Percentiles rank a stretch among this genome's conserved stretches.
These are phyloP conservation scores for Tachyglossus aculeatus DNA, from an alignment of 2,797 vertebrate species.

Conservation along the genomic window DNA sequence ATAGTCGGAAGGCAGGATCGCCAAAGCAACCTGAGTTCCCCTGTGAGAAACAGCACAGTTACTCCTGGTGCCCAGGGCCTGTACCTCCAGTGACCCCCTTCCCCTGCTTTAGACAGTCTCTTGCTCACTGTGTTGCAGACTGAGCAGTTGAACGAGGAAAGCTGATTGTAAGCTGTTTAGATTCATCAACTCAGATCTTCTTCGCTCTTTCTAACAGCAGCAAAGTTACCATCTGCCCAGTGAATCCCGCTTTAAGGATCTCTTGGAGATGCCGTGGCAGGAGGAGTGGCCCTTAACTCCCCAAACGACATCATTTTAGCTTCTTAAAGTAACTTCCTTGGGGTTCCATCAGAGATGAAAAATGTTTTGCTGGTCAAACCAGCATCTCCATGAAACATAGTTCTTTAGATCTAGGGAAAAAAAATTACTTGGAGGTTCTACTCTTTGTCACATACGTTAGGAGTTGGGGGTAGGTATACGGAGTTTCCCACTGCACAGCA, in stretches of 20 bases:
- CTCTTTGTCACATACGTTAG: background rate
- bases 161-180: background rate
- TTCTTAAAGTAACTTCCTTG: background rate
- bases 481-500: background rate
- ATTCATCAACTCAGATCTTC: background rate
- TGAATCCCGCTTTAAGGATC: too few relatives aligned
- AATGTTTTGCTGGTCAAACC: slow-evolving; percentile 7
- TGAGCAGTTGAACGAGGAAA: background rate
- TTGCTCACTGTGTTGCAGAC: background rate
- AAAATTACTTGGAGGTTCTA: slow-evolving; percentile 11
- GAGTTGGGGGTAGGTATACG: background rate
- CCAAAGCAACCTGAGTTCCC: slow-evolving; percentile 12
- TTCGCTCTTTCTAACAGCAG: background rate
- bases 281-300: background rate
- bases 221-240: background rate
- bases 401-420: slow-evolving; percentile 1
- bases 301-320: background rate
- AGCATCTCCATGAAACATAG: slow-evolving; percentile 22
- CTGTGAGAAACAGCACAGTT: slow-evolving; percentile 9
- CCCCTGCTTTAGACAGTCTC: background rate
- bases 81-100: slow-evolving; percentile 4
- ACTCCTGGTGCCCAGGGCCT: too few relatives aligned
- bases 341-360: background rate
- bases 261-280: background rate
- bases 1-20: slow-evolving; percentile 34